Evolutionary conservation across 2,888 invertebrate species (phyloP).

Genomic region (Paralinhomoeus sp.): DNA sequence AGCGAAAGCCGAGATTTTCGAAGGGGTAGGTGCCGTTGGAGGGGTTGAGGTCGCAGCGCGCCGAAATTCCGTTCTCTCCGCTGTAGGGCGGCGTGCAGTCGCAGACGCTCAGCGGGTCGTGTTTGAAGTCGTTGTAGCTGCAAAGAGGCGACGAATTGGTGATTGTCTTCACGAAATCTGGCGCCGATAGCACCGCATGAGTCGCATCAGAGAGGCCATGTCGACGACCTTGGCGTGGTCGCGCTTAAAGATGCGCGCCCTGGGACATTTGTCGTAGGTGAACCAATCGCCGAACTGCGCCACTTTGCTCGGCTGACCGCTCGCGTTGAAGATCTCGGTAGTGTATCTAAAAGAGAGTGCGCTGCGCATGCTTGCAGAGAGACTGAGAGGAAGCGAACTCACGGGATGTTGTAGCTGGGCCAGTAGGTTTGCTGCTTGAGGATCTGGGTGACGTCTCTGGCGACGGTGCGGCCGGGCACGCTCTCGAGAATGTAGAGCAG

Average conservation of each 20-base stretch:
- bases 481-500: conserved; percentile 55
- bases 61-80: conserved; percentile 45
- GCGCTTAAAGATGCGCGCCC: conserved; percentile 40
- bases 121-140: too few species aligned
- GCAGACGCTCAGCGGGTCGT: conserved; percentile 41
- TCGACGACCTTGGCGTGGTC: conserved; percentile 36
- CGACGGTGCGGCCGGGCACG: conserved; percentile 32
- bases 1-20: conserved; percentile 40
- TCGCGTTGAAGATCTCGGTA: too few species aligned
- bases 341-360: too few species aligned
- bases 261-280: conserved; percentile 34
- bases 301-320: conserved; percentile 35
- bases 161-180: not conserved
- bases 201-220: conserved; percentile 36
- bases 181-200: conserved; percentile 27
- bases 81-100: conserved; percentile 43
- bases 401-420: conserved; percentile 48
- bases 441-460: conserved; percentile 43
- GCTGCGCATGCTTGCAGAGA: too few species aligned
- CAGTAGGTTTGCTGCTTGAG: conserved; percentile 44
- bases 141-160: not conserved
- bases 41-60: conserved; percentile 44
- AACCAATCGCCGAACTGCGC: conserved; percentile 38
- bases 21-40: conserved; percentile 43
- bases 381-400: conserved; percentile 39